Conservation (phyloP, 2,113 vertebrate species). For the Carassius gibelio region DNA sequence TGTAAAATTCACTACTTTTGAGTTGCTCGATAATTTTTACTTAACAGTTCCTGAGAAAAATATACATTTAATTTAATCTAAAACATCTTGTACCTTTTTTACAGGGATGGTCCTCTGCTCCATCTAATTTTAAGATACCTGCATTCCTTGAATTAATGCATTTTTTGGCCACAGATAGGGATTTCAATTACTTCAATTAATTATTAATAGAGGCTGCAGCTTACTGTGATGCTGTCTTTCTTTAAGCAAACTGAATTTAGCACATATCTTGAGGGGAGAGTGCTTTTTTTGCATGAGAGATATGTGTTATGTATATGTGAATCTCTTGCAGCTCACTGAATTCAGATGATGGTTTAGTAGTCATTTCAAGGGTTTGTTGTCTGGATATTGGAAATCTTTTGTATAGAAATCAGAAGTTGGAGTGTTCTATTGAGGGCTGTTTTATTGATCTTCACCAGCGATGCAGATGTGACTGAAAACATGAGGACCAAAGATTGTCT, state of each 20-base stretch:
- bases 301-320: background rate
- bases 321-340: background rate
- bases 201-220: constrained; percentile 26
- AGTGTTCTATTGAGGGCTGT: background rate
- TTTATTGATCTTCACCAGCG: background rate
- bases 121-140: background rate
- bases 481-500: background rate
- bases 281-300: background rate
- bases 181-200: constrained; percentile 17
- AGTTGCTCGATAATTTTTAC: background rate
- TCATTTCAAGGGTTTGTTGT: background rate
- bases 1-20: background rate
- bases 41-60: background rate
- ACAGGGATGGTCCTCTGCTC: background rate
- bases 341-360: background rate
- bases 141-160: background rate
- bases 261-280: too few relatives aligned
- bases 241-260: background rate
- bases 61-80: background rate
- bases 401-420: background rate
- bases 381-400: constrained; percentile 4
- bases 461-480: background rate
- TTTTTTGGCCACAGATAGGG: background rate
- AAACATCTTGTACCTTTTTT: background rate
- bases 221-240: background rate